phyloP scores from a whole-genome alignment of 2,888 invertebrate genomes.

The Cremastinae sp. region DNA sequence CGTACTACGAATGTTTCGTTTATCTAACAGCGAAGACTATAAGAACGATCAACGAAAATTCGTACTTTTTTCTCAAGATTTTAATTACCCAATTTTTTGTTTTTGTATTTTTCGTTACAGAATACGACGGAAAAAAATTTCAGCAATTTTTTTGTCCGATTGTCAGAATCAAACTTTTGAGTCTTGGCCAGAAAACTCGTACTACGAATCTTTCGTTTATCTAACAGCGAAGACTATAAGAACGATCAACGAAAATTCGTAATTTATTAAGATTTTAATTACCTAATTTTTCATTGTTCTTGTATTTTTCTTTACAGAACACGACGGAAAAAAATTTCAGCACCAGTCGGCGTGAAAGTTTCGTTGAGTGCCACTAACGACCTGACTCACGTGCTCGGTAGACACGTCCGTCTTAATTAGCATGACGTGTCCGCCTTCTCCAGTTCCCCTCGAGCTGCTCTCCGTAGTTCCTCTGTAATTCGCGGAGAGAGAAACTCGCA shows the following conservation, averaged over 20 bases:
- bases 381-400: constrained; percentile 52
- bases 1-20: background rate
- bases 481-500: constrained; percentile 14
- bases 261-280: too few relatives aligned
- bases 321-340: too few relatives aligned
- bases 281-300: background rate
- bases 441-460: constrained; percentile 42
- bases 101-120: too few relatives aligned
- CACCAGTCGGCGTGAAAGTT: too few relatives aligned
- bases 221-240: too few relatives aligned
- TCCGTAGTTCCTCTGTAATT: too few relatives aligned
- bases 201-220: background rate
- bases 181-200: constrained; percentile 29
- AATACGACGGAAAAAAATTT: too few relatives aligned
- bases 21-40: background rate
- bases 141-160: constrained; percentile 1
- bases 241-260: too few relatives aligned
- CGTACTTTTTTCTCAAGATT: too few relatives aligned
- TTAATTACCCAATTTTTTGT: too few relatives aligned
- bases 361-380: constrained; percentile 59
- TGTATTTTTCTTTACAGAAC: too few relatives aligned
- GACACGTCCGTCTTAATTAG: constrained; percentile 60
- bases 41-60: constrained; percentile 22
- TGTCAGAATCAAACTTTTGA: constrained; percentile 27
- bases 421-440: constrained; percentile 55